Evolutionary conservation across 2,113 vertebrate genomes (phyloP), one percentile per base, ranked within the genome.

Genomic region (Agelaius tricolor): DNA sequence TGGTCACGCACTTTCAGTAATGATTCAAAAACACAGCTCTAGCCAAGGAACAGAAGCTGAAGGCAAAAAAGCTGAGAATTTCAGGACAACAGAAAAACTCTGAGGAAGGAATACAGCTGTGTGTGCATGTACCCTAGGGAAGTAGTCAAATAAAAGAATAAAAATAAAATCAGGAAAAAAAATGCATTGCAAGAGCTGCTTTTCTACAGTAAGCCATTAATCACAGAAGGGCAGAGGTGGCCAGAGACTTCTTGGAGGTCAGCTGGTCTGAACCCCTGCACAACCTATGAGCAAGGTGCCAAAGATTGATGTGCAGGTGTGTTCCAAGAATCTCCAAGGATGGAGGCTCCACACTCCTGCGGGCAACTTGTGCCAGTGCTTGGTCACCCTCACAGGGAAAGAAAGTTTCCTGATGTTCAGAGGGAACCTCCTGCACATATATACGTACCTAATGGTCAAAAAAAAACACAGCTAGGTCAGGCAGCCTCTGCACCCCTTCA

Each of bases 361-460:
- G 13, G 41, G 47, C 18, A 69, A 35, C 18, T 26, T 37, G 26
- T 43, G 47, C 55, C 55, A 41, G 21, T 11, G 41, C 17, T 10
- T 18, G 21, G 41, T n/a, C 55, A 49, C 10, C 11, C 41, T 33
- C 8, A 19, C 7, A 20, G 10, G 0, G 28, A 23, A 30, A 16
- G 10, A 26, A 41, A 1, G 20, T 13, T 37, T 24, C 4, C 30
- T 3, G 30, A 2, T 4, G 9, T 7, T 14, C 11, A 16, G 16
- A 5, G 16, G 15, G 43, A n/a, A 1, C 30, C 30, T 20, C 15
- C 76, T 8, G 26, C 8, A 20, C 13, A 1, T 2, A 23, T 0
- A 44, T 3, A 58, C 8, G 31, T 9, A 4, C 22, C 8, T 3
- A 7, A 28, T 0, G 3, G 7, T 15, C 23, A 28, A 23, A 15